Evolutionary conservation across 30 jellyfish, hydroid and myxozoan genomes (phyloP).

Genomic region (Hydractinia echinata): DNA sequence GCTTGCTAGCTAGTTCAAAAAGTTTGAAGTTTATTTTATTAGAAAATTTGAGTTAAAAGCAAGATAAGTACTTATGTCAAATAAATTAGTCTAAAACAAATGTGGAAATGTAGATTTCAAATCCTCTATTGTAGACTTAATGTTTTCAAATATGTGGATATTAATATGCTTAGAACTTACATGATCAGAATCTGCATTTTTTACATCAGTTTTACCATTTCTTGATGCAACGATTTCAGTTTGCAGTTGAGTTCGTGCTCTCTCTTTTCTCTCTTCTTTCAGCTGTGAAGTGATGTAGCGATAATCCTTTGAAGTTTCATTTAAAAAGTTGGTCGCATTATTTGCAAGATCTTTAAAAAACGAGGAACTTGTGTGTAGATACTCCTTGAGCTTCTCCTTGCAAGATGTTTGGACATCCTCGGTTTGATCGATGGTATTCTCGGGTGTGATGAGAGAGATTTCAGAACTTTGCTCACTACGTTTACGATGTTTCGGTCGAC

Average conservation of each 20-base stretch:
- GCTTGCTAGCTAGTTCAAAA: too few relatives aligned
- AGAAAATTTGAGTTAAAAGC: too few relatives aligned
- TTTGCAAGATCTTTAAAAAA: slow-evolving; percentile 54
- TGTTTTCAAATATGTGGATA: too few relatives aligned
- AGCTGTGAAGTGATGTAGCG: slow-evolving; percentile 81
- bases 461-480: too few relatives aligned
- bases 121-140: too few relatives aligned
- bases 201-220: neutral
- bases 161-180: neutral
- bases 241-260: slow-evolving; percentile 2
- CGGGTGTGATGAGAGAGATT: too few relatives aligned
- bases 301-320: slow-evolving; percentile 84
- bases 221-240: neutral
- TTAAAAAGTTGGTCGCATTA: slow-evolving; percentile 37
- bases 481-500: too few relatives aligned
- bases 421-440: too few relatives aligned
- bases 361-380: slow-evolving; percentile 27
- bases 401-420: slow-evolving; percentile 12
- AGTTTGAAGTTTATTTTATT: too few relatives aligned
- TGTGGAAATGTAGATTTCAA: too few relatives aligned
- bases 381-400: slow-evolving; percentile 47
- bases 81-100: too few relatives aligned
- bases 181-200: neutral
- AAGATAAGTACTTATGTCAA: too few relatives aligned
- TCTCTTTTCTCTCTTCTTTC: slow-evolving; percentile 57